These are phyloP conservation scores for Catharus fuscescens DNA, from an alignment of 2,113 vertebrate species.

Conservation along the genomic window DNA sequence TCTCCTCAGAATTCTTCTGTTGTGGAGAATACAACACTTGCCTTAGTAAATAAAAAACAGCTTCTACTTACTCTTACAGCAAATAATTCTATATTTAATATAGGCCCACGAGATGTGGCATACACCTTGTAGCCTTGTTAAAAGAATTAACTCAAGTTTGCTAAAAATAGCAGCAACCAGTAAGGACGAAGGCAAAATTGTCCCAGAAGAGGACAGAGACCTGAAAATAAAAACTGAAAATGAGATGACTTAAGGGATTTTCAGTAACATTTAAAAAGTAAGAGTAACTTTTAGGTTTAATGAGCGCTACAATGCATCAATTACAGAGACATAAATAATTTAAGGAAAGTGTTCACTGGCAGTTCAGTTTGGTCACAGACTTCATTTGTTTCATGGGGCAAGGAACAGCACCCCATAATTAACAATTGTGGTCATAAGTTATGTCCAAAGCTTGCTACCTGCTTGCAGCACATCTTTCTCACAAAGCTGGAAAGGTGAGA, in stretches of 20 bases:
- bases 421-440: background rate
- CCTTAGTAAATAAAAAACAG: background rate
- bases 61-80: background rate
- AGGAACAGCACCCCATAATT: conserved; percentile 6
- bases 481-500: background rate
- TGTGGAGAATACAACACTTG: background rate
- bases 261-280: background rate
- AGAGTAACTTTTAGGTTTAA: background rate
- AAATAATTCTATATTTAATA: background rate
- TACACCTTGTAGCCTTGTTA: background rate
- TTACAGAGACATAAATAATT: background rate
- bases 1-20: background rate
- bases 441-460: background rate
- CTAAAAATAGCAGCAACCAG: background rate
- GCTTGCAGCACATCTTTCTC: background rate
- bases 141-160: background rate
- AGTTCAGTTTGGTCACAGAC: background rate
- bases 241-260: background rate
- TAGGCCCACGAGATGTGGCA: background rate
- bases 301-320: background rate
- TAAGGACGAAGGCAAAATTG: background rate
- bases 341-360: background rate
- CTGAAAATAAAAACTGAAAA: background rate
- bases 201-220: background rate
- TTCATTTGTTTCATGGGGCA: background rate